These are phyloP conservation scores for Trichogramma pretiosum DNA, from an alignment of 1,140 invertebrate genomes.

Conservation along the genomic window DNA sequence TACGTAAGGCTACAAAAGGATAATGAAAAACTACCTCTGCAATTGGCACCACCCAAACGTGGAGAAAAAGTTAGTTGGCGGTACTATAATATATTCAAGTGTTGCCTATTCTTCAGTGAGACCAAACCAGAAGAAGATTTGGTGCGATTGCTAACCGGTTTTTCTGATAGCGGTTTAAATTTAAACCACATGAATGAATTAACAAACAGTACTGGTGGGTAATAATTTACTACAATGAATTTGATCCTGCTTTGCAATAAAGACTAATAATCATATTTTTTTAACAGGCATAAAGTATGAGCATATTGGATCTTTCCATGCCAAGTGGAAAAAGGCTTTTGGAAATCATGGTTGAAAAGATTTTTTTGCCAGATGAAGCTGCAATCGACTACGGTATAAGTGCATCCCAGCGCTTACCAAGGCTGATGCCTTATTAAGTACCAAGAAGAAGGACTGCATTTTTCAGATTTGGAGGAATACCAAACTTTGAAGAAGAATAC, in stretches of 20 bases:
- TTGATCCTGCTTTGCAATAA: not conserved
- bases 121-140: too few species aligned
- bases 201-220: conserved; percentile 50
- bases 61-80: conserved; percentile 61
- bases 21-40: conserved; percentile 64
- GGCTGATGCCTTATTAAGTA: too few species aligned
- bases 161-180: conserved; percentile 30
- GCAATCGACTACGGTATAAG: too few species aligned
- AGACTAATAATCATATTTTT: conserved; percentile 15
- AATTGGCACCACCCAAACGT: conserved; percentile 58
- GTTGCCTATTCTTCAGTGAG: conserved; percentile 60
- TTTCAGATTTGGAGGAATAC: too few species aligned
- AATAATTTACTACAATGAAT: too few species aligned
- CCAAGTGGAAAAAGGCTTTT: conserved; percentile 57
- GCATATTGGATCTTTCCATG: conserved; percentile 55
- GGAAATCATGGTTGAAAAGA: conserved; percentile 56
- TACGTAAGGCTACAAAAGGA: conserved; percentile 72
- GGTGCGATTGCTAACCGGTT: conserved; percentile 51
- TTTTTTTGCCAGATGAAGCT: too few species aligned
- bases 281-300: conserved; percentile 54
- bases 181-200: conserved; percentile 46
- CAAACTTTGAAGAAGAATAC: too few species aligned
- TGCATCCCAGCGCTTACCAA: too few species aligned
- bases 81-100: conserved; percentile 62
- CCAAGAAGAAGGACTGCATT: too few species aligned